Conservation (phyloP, 2,113 vertebrate species). For the Platichthys flesus region DNA sequence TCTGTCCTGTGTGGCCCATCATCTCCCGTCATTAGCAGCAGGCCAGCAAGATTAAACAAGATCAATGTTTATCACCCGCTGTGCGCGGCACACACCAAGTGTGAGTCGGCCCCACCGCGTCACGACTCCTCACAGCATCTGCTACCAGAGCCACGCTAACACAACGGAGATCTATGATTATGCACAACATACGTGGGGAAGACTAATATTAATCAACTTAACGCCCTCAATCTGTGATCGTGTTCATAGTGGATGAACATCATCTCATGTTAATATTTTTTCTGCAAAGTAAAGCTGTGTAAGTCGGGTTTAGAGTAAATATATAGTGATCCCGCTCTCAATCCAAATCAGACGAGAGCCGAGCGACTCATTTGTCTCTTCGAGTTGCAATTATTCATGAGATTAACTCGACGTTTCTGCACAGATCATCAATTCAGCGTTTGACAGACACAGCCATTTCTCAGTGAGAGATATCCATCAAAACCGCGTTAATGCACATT, state of each 20-base stretch:
- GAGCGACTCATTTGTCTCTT: conserved; percentile 56
- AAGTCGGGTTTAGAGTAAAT: conserved; percentile 50
- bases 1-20: conserved; percentile 73
- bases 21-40: conserved; percentile 78
- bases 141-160: not conserved
- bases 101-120: conserved; percentile 50
- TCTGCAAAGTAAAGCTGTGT: conserved; percentile 31
- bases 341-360: conserved; percentile 46
- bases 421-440: conserved; percentile 44
- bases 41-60: conserved; percentile 79
- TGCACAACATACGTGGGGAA: conserved; percentile 27
- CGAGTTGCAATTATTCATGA: conserved; percentile 32
- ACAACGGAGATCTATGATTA: conserved; percentile 46
- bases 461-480: conserved; percentile 63
- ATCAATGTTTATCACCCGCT: conserved; percentile 75
- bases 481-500: conserved; percentile 41
- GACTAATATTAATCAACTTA: conserved; percentile 49
- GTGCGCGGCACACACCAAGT: conserved; percentile 42
- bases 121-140: conserved; percentile 48
- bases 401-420: conserved; percentile 36
- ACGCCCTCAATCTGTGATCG: conserved; percentile 56
- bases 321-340: conserved; percentile 20
- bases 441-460: conserved; percentile 53
- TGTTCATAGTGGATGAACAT: conserved; percentile 26
- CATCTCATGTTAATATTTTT: conserved; percentile 36